A percentile compares a stretch with the other conserved stretches of the same genome.
Conservation (phyloP, 2,797 vertebrate species). For the Ptychobarbus kaznakovi region DNA sequence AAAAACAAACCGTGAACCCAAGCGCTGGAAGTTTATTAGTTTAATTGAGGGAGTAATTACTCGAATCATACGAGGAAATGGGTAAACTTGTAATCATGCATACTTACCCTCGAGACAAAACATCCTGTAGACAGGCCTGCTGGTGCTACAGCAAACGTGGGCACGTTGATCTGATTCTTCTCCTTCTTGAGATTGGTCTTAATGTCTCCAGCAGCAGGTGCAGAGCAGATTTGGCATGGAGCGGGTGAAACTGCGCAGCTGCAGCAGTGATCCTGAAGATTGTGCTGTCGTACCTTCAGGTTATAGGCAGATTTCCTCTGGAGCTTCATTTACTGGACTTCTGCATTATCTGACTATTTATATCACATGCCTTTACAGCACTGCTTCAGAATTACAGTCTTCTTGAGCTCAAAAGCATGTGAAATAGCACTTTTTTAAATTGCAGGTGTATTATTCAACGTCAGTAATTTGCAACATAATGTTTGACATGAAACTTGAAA, state of each 20-base stretch:
- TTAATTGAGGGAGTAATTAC: constrained; percentile 34
- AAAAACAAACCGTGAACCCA: background rate
- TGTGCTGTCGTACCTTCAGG: background rate
- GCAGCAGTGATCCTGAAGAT: background rate
- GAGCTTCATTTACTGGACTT: background rate
- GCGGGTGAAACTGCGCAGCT: constrained; percentile 14
- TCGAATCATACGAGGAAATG: constrained; percentile 34
- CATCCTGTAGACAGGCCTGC: constrained; percentile 30
- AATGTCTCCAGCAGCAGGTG: constrained; percentile 12
- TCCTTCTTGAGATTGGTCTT: constrained; percentile 9
- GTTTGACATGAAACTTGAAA: constrained; percentile 46
- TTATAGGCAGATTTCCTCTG: background rate
- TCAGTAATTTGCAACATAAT: constrained; percentile 2
- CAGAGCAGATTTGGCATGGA: constrained; percentile 12
- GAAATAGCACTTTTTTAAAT: background rate
- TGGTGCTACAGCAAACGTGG: constrained; percentile 7
- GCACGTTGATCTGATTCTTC: constrained; percentile 1
- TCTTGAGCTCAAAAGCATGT: background rate
- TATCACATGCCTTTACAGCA: background rate
- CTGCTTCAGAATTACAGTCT: background rate
- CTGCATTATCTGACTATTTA: background rate
- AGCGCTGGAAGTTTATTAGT: constrained; percentile 18
- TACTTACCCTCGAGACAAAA: constrained; percentile 33
- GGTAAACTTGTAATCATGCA: constrained; percentile 31
- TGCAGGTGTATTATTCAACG: background rate